phyloP scores from a whole-genome alignment of 2,888 invertebrate genomes.

The Emmelina monodactyla region DNA sequence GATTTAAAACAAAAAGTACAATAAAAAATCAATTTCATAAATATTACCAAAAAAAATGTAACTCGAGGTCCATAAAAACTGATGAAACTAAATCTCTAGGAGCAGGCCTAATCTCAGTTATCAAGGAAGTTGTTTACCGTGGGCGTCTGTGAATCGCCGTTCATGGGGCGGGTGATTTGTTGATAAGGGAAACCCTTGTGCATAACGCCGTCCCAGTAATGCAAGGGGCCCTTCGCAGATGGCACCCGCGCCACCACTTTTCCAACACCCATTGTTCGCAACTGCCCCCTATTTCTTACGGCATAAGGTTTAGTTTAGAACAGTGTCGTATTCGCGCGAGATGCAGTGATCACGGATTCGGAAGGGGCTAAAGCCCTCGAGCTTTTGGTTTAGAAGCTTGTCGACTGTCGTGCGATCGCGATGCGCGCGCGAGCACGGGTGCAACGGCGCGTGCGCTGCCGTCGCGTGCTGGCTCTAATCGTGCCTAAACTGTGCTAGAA shows the following conservation, averaged over 20 bases:
- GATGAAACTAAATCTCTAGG: no score
- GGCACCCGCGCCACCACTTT: conserved; percentile 52
- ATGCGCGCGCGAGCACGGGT: conserved; percentile 55
- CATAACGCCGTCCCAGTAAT: conserved; percentile 64
- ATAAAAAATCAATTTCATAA: no score
- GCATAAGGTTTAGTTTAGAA: conserved; percentile 4
- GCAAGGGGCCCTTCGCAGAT: conserved; percentile 55
- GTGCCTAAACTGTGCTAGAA: neutral
- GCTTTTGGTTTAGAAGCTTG: conserved; percentile 26
- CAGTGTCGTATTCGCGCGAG: neutral
- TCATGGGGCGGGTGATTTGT: conserved; percentile 41
- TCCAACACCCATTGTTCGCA: conserved; percentile 30
- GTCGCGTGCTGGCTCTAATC: neutral
- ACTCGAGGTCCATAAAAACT: no score
- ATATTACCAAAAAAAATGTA: no score
- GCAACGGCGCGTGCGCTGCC: conserved; percentile 27
- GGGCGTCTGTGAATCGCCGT: conserved; percentile 31
- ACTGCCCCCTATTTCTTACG: conserved; percentile 13
- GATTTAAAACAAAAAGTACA: no score
- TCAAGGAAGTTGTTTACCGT: conserved; percentile 36
- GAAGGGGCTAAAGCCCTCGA: conserved; percentile 58
- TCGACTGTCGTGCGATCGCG: conserved; percentile 53
- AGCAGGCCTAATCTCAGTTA: conserved; percentile 24
- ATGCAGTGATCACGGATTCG: conserved; percentile 39
- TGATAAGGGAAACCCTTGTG: conserved; percentile 58